Percentiles rank a stretch among this genome's conserved stretches.
Evolutionary conservation across 2,797 vertebrate species (phyloP).

Genomic region (Chelon labrosus): DNA sequence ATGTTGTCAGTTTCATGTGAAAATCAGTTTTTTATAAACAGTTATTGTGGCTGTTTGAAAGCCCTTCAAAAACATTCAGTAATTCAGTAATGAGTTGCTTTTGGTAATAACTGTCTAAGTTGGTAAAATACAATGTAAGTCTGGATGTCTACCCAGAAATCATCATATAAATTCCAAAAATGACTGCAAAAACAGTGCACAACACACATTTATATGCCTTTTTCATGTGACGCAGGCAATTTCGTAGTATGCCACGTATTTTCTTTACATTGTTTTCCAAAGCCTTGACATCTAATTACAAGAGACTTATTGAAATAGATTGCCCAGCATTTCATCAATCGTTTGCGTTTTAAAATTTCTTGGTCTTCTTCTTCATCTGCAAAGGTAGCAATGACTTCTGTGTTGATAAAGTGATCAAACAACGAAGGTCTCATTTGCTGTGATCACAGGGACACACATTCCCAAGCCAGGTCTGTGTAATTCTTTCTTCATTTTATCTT

Average conservation of each 20-base stretch:
- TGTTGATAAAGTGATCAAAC: slow-evolving; percentile 80
- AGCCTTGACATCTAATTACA: slow-evolving; percentile 46
- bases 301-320: slow-evolving; percentile 53
- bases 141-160: not conserved
- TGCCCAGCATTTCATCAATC: slow-evolving; percentile 77
- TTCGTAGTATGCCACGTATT: slow-evolving; percentile 13
- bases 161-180: not conserved
- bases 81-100: no score
- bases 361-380: slow-evolving; percentile 58
- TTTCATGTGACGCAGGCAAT: slow-evolving; percentile 10
- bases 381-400: slow-evolving; percentile 48
- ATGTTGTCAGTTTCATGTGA: not conserved
- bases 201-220: no score
- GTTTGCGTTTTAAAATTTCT: slow-evolving; percentile 46
- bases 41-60: no score
- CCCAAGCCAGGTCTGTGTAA: slow-evolving; percentile 41
- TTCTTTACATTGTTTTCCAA: slow-evolving; percentile 13
- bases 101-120: no score
- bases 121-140: no score
- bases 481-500: slow-evolving; percentile 64
- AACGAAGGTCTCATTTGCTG: slow-evolving; percentile 70
- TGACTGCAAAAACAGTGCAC: no score
- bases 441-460: slow-evolving; percentile 73
- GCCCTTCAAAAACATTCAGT: no score
- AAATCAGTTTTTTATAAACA: not conserved